Conservation (phyloP, 2,113 vertebrate genomes). For the Callipepla squamata region DNA sequence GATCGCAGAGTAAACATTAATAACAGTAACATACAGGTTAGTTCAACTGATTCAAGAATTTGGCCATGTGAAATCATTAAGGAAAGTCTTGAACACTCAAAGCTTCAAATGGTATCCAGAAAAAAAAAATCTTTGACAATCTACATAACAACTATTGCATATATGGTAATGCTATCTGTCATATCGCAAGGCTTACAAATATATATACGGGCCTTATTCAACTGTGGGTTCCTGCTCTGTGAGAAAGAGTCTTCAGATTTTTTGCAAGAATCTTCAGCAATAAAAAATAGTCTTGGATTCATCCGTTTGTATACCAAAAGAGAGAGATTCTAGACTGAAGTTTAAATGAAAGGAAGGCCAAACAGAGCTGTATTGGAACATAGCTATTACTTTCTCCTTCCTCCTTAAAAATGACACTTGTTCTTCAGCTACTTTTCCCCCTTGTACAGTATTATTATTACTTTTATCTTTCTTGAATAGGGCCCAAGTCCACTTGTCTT, state of each 20-base stretch:
- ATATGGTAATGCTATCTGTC: constrained; percentile 92
- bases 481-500: constrained; percentile 88
- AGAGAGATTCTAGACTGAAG: constrained; percentile 78
- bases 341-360: constrained; percentile 77
- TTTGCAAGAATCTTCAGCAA: constrained; percentile 79
- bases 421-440: constrained; percentile 63
- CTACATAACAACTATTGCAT: constrained; percentile 97
- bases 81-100: constrained; percentile 88
- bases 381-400: constrained; percentile 67
- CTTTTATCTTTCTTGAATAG: constrained; percentile 81
- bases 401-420: constrained; percentile 71
- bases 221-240: constrained; percentile 75
- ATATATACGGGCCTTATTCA: constrained; percentile 87
- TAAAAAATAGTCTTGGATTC: constrained; percentile 83
- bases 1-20: constrained; percentile 98
- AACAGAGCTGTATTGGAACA: constrained; percentile 70
- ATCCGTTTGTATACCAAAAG: constrained; percentile 81
- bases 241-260: constrained; percentile 71
- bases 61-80: constrained; percentile 88
- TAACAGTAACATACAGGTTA: constrained; percentile 98
- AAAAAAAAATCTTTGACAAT: constrained; percentile 83
- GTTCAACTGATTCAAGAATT: constrained; percentile 91
- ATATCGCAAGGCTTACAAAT: constrained; percentile 88
- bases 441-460: constrained; percentile 70
- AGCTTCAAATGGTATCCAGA: constrained; percentile 89